Evolutionary conservation across 2,797 vertebrate species (phyloP).

Genomic region (Sebastes hubbsi): DNA sequence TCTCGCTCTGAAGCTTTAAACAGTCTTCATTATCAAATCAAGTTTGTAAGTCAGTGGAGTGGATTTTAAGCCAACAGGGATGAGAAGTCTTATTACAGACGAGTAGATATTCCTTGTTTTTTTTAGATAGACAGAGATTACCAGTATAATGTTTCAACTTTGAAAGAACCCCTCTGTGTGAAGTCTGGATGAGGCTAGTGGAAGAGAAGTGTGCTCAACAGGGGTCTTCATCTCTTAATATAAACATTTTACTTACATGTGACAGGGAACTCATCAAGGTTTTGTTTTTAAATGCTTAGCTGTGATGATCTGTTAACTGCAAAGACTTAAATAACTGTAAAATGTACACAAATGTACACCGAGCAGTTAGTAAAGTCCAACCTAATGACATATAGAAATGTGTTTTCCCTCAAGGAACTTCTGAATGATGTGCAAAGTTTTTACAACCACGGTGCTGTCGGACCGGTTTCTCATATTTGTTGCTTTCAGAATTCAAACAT

Average conservation of each 20-base stretch:
- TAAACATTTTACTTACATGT: conserved; percentile 12
- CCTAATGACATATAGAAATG: background rate
- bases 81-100: background rate
- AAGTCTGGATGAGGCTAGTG: background rate
- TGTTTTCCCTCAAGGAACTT: conserved; percentile 26
- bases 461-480: conserved; percentile 9
- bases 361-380: background rate
- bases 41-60: background rate
- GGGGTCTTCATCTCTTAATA: background rate
- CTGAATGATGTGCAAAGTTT: conserved; percentile 6
- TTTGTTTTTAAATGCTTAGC: conserved; percentile 6
- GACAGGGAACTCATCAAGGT: background rate
- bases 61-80: background rate
- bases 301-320: background rate
- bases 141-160: background rate
- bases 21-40: background rate
- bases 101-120: background rate
- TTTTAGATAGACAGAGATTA: background rate
- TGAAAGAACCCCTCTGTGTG: background rate
- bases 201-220: background rate
- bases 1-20: background rate
- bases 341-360: background rate
- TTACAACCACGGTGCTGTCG: background rate
- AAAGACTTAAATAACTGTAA: conserved; percentile 6
- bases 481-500: conserved; percentile 7